Conservation (phyloP, 2,797 vertebrate genomes). For the Crocidura indochinensis region DNA sequence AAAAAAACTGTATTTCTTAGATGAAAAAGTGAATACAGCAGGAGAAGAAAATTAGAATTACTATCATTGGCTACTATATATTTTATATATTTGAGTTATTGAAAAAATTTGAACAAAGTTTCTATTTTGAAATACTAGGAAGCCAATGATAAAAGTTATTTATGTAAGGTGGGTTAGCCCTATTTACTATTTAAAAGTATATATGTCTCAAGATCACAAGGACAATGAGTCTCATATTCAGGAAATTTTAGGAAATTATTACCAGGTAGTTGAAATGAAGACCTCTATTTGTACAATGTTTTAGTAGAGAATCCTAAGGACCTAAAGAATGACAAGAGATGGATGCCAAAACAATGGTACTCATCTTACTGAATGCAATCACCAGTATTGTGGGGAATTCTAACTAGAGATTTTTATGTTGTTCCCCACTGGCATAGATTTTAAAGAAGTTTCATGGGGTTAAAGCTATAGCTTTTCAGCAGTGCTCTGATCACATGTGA, state of each 20-base stretch:
- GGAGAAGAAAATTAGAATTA: not conserved
- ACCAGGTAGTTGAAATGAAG: not conserved
- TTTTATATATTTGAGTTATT: not conserved
- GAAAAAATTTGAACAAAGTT: constrained; percentile 9
- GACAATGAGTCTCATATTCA: not conserved
- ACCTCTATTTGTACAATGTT: not conserved
- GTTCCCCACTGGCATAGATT: not conserved
- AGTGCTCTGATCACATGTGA: constrained; percentile 62
- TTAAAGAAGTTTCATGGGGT: not conserved
- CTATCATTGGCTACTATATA: not conserved
- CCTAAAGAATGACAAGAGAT: not conserved
- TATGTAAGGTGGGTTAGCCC: not conserved
- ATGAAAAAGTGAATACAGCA: not conserved
- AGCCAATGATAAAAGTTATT: not conserved
- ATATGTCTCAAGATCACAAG: constrained; percentile 1
- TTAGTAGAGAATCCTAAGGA: not conserved
- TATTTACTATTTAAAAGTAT: not conserved
- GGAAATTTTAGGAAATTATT: constrained; percentile 24
- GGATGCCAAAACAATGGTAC: not conserved
- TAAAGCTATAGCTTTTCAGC: constrained; percentile 22
- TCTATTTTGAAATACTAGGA: not conserved
- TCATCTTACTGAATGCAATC: not conserved
- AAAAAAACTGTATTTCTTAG: not conserved
- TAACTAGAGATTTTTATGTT: not conserved
- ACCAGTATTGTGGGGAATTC: not conserved